Percentiles rank a stretch among this genome's conserved stretches.
Evolutionary conservation across 2,113 vertebrate genomes (phyloP).

Genomic region (Promerops cafer): DNA sequence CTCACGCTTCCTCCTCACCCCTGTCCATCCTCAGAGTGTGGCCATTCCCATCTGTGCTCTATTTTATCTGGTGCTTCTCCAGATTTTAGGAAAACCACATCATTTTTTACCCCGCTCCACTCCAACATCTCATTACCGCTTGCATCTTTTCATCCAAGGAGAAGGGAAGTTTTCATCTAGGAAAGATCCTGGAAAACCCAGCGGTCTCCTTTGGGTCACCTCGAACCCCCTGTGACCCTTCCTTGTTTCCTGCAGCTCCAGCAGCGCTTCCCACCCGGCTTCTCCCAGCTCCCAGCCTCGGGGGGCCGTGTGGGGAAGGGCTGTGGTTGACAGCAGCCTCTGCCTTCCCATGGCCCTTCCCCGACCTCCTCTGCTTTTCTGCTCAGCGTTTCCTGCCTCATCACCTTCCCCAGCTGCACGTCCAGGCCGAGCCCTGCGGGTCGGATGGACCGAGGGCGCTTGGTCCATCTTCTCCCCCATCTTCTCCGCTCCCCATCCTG

Average conservation of each 20-base stretch:
- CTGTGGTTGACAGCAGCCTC: background rate
- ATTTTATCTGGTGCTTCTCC: background rate
- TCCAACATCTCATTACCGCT: background rate
- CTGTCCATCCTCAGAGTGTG: accelerated
- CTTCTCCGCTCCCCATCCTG: background rate
- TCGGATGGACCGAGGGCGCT: accelerated
- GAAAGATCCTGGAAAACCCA: background rate
- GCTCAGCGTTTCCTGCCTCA: background rate
- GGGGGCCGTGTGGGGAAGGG: accelerated
- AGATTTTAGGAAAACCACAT: background rate
- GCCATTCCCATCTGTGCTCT: accelerated
- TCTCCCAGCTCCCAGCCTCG: background rate
- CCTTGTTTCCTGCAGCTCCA: background rate
- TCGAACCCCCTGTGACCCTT: accelerated
- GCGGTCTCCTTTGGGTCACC: background rate
- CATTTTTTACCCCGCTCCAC: accelerated
- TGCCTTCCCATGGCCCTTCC: slow-evolving; percentile 39
- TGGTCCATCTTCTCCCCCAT: background rate
- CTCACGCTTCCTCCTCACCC: background rate
- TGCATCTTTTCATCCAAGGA: background rate
- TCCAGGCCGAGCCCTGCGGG: too few relatives aligned
- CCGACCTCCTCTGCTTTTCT: background rate
- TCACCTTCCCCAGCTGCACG: background rate
- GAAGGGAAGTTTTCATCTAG: background rate
- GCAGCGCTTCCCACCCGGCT: background rate